Conservation (phyloP, 2,797 vertebrate genomes). For the Manis crassicaudata region DNA sequence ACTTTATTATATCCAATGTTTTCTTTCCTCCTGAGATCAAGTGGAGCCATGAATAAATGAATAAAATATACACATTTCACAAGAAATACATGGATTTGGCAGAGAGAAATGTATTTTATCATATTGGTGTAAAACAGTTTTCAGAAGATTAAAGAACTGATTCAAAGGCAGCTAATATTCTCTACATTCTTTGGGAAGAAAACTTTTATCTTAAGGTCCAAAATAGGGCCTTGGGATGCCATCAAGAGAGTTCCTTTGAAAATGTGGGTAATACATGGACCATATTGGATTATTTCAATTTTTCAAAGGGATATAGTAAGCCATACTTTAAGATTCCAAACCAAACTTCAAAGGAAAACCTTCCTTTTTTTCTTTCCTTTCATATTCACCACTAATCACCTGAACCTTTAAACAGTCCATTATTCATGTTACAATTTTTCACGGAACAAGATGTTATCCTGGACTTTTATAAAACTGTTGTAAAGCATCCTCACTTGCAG, state of each 20-base stretch:
- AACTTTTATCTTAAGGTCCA: background rate
- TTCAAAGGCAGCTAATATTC: background rate
- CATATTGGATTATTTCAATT: background rate
- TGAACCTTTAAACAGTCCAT: background rate
- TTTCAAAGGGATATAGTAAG: background rate
- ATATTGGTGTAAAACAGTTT: background rate
- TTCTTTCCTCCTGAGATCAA: background rate
- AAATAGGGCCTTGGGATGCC: background rate
- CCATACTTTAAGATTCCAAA: background rate
- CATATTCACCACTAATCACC: background rate
- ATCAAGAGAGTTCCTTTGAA: background rate
- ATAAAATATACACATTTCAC: background rate
- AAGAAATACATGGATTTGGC: background rate
- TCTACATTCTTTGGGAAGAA: background rate
- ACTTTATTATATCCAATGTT: background rate
- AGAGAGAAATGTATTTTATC: background rate
- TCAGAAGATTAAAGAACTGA: background rate
- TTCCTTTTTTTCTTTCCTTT: background rate
- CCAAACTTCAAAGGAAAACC: conserved; percentile 15
- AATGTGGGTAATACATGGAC: background rate
- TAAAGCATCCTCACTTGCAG: background rate
- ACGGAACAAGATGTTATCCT: background rate
- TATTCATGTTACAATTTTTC: background rate
- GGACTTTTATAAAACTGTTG: background rate
- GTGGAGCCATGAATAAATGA: background rate